These are phyloP conservation scores for Sebastes reedi DNA, from an alignment of 2,797 vertebrate species.

Conservation along the genomic window DNA sequence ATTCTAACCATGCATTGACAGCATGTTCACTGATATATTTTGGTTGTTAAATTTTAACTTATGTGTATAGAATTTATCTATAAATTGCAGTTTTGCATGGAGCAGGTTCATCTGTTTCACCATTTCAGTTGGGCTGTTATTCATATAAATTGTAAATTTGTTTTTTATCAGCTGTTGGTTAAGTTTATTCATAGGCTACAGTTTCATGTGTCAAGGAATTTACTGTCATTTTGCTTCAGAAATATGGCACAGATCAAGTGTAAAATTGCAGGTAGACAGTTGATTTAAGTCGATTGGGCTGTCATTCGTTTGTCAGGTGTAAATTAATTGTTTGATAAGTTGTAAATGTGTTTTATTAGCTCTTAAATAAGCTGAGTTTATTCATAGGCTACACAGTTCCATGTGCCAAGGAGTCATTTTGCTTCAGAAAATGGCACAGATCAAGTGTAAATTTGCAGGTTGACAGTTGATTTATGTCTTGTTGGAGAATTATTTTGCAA, in stretches of 20 bases:
- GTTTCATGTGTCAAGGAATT: neutral
- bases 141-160: neutral
- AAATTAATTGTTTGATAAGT: too few species aligned
- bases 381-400: too few species aligned
- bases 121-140: conserved; percentile 43
- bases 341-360: too few species aligned
- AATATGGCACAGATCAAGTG: conserved; percentile 3
- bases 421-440: neutral
- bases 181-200: neutral
- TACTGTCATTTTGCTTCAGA: neutral
- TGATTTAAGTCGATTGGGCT: too few species aligned
- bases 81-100: too few species aligned
- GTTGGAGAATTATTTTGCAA: neutral
- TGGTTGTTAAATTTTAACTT: too few species aligned
- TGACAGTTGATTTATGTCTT: neutral
- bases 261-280: neutral
- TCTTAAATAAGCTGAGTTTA: too few species aligned
- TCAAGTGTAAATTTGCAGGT: neutral
- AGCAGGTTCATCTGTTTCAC: conserved; percentile 2
- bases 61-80: too few species aligned
- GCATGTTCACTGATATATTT: neutral
- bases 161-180: neutral
- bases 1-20: neutral
- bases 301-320: too few species aligned
- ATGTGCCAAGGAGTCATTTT: too few species aligned